A percentile compares a stretch with the other conserved stretches of the same genome.
These are phyloP conservation scores for Puma concolor DNA, from an alignment of 2,113 vertebrate genomes.

Conservation along the genomic window DNA sequence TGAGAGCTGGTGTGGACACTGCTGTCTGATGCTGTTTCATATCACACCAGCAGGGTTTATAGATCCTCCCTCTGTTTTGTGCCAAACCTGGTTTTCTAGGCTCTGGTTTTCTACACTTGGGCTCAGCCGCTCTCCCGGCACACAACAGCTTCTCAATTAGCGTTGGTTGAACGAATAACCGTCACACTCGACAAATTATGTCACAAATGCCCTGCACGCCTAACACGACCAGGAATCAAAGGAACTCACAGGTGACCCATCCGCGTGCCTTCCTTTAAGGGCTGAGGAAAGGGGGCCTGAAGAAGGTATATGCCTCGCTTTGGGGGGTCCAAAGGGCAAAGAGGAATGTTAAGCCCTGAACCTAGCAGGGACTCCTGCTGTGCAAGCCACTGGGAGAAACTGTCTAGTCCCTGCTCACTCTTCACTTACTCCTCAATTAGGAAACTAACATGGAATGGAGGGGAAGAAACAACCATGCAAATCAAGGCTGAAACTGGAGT, in stretches of 20 bases:
- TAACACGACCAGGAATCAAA: neutral
- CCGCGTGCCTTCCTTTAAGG: neutral
- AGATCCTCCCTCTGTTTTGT: neutral
- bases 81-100: neutral
- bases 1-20: neutral
- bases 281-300: neutral
- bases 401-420: neutral
- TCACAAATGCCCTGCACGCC: neutral
- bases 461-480: neutral
- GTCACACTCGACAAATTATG: neutral
- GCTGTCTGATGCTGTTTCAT: accelerated
- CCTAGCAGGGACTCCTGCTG: neutral
- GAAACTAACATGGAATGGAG: constrained; percentile 32
- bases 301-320: accelerated
- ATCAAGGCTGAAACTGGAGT: neutral
- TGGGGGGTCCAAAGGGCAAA: neutral
- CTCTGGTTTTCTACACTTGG: too few relatives aligned
- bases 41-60: neutral
- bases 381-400: neutral
- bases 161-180: neutral
- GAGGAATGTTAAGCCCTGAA: neutral
- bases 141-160: neutral
- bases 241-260: neutral
- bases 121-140: neutral
- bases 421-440: neutral